Base-by-base conservation (phyloP, 53 echinoderm and acorn worm species). In the Hippasteria phrygiana region DNA sequence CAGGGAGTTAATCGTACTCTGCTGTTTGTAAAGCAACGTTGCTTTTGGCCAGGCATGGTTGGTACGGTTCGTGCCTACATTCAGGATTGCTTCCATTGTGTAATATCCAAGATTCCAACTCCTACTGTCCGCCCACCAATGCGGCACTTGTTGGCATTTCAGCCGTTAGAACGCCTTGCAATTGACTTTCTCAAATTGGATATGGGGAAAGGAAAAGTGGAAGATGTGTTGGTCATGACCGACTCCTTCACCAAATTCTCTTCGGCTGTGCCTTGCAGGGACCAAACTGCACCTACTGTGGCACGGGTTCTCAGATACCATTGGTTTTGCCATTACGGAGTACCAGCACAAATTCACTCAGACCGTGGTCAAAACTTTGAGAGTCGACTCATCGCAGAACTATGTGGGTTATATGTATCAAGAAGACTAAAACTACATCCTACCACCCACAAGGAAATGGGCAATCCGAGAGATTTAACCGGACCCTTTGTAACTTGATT, bases 211-310 rank as follows among this genome's bases (percentile, higher is more conserved):
- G 67, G 67, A 10, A 37, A 35, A 2, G 18, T 65, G 41, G 84
- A 83, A 26, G 43, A 66, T 40, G 84, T 83, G 17, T 40, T 83
- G 43, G 69, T 83, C 24, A 67, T 83, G 69, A 92, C n/a, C n/a
- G n/a, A n/a, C n/a, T n/a, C n/a, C n/a, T n/a, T n/a, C n/a, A n/a
- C n/a, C n/a, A n/a, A n/a, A n/a, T n/a, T n/a, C n/a, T n/a, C n/a
- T n/a, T n/a, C n/a, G n/a, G n/a, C n/a, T n/a, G n/a, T n/a, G n/a
- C n/a, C n/a, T n/a, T n/a, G n/a, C n/a, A n/a, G n/a, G n/a, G n/a
- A n/a, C n/a, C n/a, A n/a, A n/a, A n/a, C n/a, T n/a, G n/a, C n/a
- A n/a, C n/a, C n/a, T n/a, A n/a, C n/a, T n/a, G n/a, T n/a, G n/a
- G n/a, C n/a, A n/a, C n/a, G n/a, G n/a, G n/a, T n/a, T n/a, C n/a